Evolutionary conservation across 37 sponge, comb jelly and placozoan species (phyloP).

Genomic region (Chondrosia reniformis): DNA sequence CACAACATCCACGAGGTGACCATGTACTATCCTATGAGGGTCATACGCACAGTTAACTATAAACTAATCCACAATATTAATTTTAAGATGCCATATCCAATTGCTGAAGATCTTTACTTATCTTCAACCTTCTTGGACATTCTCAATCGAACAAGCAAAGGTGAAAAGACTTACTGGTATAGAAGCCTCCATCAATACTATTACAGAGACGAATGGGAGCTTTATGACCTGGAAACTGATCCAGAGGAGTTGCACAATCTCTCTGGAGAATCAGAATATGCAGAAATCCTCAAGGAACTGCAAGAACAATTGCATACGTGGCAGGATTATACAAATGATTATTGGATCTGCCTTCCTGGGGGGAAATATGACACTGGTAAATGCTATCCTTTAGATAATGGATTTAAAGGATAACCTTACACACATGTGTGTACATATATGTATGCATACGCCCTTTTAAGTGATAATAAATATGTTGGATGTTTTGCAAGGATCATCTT

Average conservation of each 20-base stretch:
- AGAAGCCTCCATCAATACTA: conserved; percentile 68
- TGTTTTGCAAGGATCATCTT: too few relatives aligned
- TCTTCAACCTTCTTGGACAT: conserved; percentile 62
- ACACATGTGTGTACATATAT: too few relatives aligned
- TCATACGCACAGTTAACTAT: conserved; percentile 30
- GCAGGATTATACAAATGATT: conserved; percentile 63
- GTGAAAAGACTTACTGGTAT: conserved; percentile 60
- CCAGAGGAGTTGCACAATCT: conserved; percentile 59
- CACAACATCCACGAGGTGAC: conserved; percentile 72
- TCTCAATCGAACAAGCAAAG: conserved; percentile 46
- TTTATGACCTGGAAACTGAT: conserved; percentile 51
- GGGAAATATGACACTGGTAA: conserved; percentile 34
- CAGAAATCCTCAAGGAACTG: conserved; percentile 24
- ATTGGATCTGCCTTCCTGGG: conserved; percentile 58
- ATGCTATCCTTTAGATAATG: conserved; percentile 56
- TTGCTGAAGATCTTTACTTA: conserved; percentile 61
- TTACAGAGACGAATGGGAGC: conserved; percentile 69
- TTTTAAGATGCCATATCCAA: conserved; percentile 72
- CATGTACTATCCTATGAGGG: conserved; percentile 84
- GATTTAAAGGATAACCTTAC: too few relatives aligned
- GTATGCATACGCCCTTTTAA: too few relatives aligned
- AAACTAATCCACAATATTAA: conserved; percentile 74
- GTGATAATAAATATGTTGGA: too few relatives aligned
- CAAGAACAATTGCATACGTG: conserved; percentile 35
- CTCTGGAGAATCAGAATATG: conserved; percentile 28